phyloP scores from a whole-genome alignment of 1,140 invertebrate species.

The Papilio helenus region DNA sequence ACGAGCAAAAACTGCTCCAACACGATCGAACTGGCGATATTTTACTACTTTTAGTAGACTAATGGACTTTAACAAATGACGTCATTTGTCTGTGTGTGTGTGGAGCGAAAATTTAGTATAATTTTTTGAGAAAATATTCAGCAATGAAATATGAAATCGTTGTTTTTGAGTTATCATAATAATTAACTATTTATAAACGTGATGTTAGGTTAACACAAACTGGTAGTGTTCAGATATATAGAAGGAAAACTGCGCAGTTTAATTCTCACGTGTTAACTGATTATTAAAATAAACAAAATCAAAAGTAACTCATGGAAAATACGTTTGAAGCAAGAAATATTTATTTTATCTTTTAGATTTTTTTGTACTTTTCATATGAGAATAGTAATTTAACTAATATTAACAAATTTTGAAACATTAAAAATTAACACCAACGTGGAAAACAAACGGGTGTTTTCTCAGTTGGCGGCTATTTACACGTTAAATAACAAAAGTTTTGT shows the following conservation, averaged over 20 bases:
- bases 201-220: background rate
- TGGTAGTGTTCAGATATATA: background rate
- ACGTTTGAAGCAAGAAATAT: background rate
- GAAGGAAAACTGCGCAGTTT: constrained; percentile 7
- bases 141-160: too few relatives aligned
- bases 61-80: background rate
- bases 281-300: background rate
- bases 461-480: background rate
- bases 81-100: background rate
- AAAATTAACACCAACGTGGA: background rate
- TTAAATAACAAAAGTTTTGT: constrained; percentile 10
- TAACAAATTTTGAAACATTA: too few relatives aligned
- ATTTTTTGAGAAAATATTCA: too few relatives aligned
- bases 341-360: too few relatives aligned
- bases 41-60: background rate
- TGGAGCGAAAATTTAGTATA: too few relatives aligned
- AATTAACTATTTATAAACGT: background rate
- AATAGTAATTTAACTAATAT: too few relatives aligned
- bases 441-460: background rate
- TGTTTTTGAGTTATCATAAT: too few relatives aligned
- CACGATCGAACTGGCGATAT: background rate
- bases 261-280: background rate
- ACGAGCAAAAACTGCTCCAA: constrained; percentile 56
- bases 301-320: background rate
- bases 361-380: too few relatives aligned